These are phyloP conservation scores for Calameuta pallipes DNA, from an alignment of 2,888 invertebrate species.

Conservation along the genomic window DNA sequence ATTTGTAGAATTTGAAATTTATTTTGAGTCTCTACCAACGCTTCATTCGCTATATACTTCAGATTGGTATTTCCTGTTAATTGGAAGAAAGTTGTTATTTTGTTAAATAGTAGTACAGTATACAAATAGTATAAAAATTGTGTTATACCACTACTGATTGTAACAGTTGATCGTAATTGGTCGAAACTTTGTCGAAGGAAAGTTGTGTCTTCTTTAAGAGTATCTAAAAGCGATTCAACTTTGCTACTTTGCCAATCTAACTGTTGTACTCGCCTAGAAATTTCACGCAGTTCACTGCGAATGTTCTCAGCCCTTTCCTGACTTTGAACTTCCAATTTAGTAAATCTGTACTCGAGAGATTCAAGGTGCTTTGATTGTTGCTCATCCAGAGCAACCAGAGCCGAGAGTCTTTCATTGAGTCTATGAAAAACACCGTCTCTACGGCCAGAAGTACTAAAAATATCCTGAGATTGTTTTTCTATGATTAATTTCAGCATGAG, in stretches of 20 bases:
- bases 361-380: constrained; percentile 61
- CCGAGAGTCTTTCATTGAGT: constrained; percentile 59
- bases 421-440: constrained; percentile 39
- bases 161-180: not conserved
- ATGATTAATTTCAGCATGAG: not conserved
- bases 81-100: not conserved
- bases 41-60: not conserved
- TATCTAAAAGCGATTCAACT: constrained; percentile 60
- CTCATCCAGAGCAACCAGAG: constrained; percentile 60
- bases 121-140: not conserved
- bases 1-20: constrained; percentile 4
- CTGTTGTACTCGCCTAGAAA: constrained; percentile 60
- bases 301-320: constrained; percentile 64
- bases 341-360: constrained; percentile 62
- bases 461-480: not conserved
- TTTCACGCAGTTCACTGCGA: constrained; percentile 62
- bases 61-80: not conserved
- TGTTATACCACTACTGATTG: not conserved
- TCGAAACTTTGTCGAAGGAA: constrained; percentile 1
- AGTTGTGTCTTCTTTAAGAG: constrained; percentile 61
- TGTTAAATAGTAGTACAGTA: not conserved
- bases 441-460: not conserved
- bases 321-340: constrained; percentile 62
- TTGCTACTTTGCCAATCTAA: constrained; percentile 65
- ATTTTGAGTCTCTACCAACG: not conserved